phyloP scores from a whole-genome alignment of 1,140 invertebrate species.

The Drosophila chauvacae region DNA sequence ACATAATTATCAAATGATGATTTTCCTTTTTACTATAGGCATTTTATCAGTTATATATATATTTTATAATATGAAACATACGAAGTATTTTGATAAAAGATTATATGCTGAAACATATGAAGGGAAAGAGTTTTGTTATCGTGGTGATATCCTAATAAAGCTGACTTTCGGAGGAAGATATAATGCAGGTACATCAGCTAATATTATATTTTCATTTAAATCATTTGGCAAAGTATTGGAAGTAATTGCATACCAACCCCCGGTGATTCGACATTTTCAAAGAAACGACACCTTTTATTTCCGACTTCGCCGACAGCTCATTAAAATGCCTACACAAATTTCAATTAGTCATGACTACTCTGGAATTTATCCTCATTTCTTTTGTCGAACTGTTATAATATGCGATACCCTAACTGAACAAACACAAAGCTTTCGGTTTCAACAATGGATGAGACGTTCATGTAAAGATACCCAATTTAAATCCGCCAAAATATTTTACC shows the following conservation, averaged over 20 bases:
- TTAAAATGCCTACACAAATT: conserved; percentile 21
- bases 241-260: conserved; percentile 33
- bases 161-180: conserved; percentile 41
- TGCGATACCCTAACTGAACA: conserved; percentile 15
- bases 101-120: conserved; percentile 19
- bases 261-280: conserved; percentile 13
- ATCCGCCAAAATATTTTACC: background rate
- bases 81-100: conserved; percentile 13
- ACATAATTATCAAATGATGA: conserved; percentile 26
- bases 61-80: conserved; percentile 14
- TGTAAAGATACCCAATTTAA: background rate
- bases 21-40: conserved; percentile 14
- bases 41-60: background rate
- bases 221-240: conserved; percentile 2
- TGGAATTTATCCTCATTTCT: conserved; percentile 49
- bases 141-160: conserved; percentile 31
- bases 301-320: conserved; percentile 17
- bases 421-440: conserved; percentile 29
- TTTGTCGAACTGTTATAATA: conserved; percentile 29
- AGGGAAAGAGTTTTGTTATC: conserved; percentile 3
- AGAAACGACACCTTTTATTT: conserved; percentile 39
- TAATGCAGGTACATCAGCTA: conserved; percentile 44
- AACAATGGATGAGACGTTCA: conserved; percentile 16
- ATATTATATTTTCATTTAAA: conserved; percentile 32
- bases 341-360: conserved; percentile 33